A percentile compares a stretch with the other conserved stretches of the same genome.
Evolutionary conservation across 2,113 vertebrate species (phyloP).

Genomic region (Halichoerus grypus): DNA sequence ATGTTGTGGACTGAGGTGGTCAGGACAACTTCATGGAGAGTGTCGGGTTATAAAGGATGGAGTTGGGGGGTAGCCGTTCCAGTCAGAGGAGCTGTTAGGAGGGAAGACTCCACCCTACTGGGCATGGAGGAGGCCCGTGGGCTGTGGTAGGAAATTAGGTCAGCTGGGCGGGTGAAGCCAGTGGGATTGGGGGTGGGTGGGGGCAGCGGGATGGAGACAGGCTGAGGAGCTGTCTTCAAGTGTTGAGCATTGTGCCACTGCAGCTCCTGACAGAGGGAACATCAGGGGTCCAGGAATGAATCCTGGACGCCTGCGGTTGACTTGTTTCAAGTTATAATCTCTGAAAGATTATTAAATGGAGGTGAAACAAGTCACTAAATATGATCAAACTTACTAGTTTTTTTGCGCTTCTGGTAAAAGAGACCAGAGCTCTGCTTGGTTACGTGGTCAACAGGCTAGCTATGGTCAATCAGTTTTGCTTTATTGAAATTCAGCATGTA

Average conservation of each 20-base stretch:
- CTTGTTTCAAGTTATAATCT: not conserved
- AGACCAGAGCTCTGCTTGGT: not conserved
- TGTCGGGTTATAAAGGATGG: not conserved
- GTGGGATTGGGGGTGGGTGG: fast-evolving
- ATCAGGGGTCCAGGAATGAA: not conserved
- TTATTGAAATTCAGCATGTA: not conserved
- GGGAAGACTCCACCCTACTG: not conserved
- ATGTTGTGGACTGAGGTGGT: not conserved
- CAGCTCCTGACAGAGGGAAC: not conserved
- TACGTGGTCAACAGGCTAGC: not conserved
- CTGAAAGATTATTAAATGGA: not conserved
- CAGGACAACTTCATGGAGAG: not conserved
- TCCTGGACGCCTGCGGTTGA: not conserved
- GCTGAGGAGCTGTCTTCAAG: not conserved
- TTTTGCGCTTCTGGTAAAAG: not conserved
- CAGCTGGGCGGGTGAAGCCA: not conserved
- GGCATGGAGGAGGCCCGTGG: not conserved
- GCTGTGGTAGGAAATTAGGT: not conserved
- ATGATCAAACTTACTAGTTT: not conserved
- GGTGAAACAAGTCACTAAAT: not conserved
- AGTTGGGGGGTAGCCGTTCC: not conserved
- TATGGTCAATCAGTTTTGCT: slow-evolving; percentile 14
- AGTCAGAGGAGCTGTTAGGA: not conserved
- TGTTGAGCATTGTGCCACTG: not conserved
- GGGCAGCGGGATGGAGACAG: not conserved